Conservation (phyloP, 2,797 vertebrate genomes). For the Anas capensis region DNA sequence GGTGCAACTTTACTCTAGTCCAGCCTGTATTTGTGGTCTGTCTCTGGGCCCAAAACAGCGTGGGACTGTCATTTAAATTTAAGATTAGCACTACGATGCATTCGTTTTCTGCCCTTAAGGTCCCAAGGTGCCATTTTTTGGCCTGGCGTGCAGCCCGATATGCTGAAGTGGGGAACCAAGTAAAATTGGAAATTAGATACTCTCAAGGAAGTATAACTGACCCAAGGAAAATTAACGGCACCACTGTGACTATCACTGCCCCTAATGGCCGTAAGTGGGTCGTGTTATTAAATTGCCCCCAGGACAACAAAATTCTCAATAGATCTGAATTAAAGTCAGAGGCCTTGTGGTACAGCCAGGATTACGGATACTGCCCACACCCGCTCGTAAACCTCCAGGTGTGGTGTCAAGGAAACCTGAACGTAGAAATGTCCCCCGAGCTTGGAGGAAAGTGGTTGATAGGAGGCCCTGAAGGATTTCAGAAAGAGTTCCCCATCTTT, state of each 20-base stretch:
- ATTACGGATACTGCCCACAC: constrained; percentile 30
- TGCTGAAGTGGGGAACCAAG: constrained; percentile 18
- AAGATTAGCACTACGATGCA: not conserved
- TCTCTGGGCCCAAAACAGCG: constrained; percentile 9
- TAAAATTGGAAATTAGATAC: constrained; percentile 48
- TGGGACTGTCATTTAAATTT: constrained; percentile 69
- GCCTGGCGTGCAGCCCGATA: constrained; percentile 22
- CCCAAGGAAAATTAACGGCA: not conserved
- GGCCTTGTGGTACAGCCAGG: constrained; percentile 42
- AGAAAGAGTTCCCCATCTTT: constrained; percentile 38
- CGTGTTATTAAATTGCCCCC: constrained; percentile 23
- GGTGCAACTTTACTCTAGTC: constrained; percentile 65
- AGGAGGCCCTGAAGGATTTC: constrained; percentile 48
- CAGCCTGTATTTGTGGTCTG: constrained; percentile 69
- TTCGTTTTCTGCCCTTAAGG: constrained; percentile 39
- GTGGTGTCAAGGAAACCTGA: constrained; percentile 53
- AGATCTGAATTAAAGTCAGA: not conserved
- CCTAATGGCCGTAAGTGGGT: not conserved
- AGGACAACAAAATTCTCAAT: not conserved
- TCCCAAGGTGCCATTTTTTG: constrained; percentile 59
- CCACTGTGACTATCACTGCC: not conserved
- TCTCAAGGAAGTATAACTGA: constrained; percentile 44
- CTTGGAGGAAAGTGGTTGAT: constrained; percentile 65
- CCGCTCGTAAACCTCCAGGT: constrained; percentile 44
- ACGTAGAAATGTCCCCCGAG: not conserved